Conservation (phyloP, 2,797 vertebrate species). For the Hipposideros larvatus region DNA sequence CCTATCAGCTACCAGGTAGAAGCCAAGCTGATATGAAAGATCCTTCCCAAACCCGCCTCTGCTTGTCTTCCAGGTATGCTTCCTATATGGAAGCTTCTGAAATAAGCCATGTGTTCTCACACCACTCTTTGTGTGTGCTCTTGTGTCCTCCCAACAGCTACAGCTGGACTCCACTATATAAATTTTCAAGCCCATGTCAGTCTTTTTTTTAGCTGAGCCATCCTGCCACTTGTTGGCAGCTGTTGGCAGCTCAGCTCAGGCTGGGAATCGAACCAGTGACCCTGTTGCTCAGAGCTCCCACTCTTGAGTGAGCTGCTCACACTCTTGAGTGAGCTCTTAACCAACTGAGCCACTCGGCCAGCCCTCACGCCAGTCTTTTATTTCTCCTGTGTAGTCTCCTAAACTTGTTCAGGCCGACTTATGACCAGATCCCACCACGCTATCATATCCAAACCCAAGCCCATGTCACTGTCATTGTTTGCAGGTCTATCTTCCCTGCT, state of each 20-base stretch:
- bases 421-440: neutral
- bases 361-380: neutral
- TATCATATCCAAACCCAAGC: neutral
- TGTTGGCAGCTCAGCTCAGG: no score
- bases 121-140: neutral
- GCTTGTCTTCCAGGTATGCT: neutral
- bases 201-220: neutral
- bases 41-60: neutral
- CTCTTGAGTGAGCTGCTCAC: no score
- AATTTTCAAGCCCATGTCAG: neutral
- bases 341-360: no score
- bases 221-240: no score
- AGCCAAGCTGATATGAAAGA: neutral
- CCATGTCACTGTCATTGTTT: neutral
- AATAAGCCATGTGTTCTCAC: neutral
- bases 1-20: neutral
- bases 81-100: neutral
- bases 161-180: neutral
- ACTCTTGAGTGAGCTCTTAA: no score
- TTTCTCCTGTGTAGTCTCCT: neutral
- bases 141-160: neutral
- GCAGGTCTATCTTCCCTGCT: neutral
- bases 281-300: no score
- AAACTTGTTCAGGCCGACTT: neutral
- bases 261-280: no score